Percentiles rank a stretch among this genome's conserved stretches.
Conservation (phyloP, 2,888 invertebrate species). For the Pharmacophagus antenor region DNA sequence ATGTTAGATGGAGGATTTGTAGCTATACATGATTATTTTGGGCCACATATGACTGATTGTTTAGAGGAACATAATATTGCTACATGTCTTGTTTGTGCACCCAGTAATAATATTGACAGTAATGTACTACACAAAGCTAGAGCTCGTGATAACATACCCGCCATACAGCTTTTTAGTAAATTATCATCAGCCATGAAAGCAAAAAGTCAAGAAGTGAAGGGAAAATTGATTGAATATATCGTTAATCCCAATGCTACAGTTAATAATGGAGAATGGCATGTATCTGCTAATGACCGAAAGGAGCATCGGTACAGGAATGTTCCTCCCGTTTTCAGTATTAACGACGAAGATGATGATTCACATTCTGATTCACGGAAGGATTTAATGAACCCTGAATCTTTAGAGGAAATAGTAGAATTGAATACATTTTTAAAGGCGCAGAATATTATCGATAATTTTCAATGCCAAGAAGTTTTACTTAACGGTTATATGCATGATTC, state of each 20-base stretch:
- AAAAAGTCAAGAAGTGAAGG: conserved; percentile 95
- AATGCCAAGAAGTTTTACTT: conserved; percentile 95
- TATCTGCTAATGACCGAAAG: conserved; percentile 90
- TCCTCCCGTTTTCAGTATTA: conserved; percentile 96
- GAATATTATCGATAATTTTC: conserved; percentile 91
- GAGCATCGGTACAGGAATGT: conserved; percentile 95
- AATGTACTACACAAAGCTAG: conserved; percentile 48
- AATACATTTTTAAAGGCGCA: conserved; percentile 90
- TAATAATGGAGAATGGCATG: conserved; percentile 86
- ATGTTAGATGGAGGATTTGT: conserved; percentile 95
- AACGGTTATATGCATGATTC: conserved; percentile 95
- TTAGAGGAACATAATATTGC: conserved; percentile 91
- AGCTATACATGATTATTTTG: conserved; percentile 91
- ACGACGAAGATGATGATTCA: conserved; percentile 85
- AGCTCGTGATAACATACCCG: conserved; percentile 64
- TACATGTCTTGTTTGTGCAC: conserved; percentile 90
- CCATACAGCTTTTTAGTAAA: conserved; percentile 89
- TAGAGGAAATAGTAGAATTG: conserved; percentile 89
- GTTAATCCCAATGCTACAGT: conserved; percentile 88
- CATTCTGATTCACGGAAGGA: conserved; percentile 58
- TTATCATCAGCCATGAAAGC: conserved; percentile 93
- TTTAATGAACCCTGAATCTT: conserved; percentile 81
- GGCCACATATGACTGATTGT: conserved; percentile 88
- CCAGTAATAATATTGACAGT: conserved; percentile 66
- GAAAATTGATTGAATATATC: conserved; percentile 95